Percentiles rank a stretch among this genome's conserved stretches.
phyloP scores from a whole-genome alignment of 1,140 invertebrate species.

The Drosophila watanabei region DNA sequence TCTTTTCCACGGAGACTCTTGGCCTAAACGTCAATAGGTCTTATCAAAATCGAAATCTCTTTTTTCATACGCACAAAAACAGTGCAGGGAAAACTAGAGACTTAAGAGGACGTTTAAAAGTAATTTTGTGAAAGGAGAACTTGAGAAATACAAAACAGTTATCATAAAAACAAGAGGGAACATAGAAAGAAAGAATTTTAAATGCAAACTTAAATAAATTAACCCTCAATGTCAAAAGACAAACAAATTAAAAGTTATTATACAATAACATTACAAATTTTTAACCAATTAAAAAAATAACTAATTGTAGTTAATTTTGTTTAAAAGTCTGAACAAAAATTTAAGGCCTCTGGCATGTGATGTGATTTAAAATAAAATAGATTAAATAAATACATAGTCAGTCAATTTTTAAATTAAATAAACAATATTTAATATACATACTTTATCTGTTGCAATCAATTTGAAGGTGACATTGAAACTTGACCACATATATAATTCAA shows the following conservation, averaged over 20 bases:
- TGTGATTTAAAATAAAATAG: background rate
- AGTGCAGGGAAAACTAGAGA: background rate
- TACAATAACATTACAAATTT: no score
- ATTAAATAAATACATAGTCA: background rate
- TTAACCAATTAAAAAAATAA: no score
- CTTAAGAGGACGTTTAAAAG: background rate
- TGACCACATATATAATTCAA: background rate
- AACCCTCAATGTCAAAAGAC: background rate
- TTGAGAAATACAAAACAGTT: background rate
- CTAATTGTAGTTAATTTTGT: no score
- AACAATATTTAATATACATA: background rate
- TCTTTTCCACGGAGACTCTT: conserved; percentile 34
- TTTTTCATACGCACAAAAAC: background rate
- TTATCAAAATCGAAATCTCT: conserved; percentile 47
- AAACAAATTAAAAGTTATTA: no score
- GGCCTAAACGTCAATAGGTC: conserved; percentile 36
- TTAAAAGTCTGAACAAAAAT: background rate
- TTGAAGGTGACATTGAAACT: background rate
- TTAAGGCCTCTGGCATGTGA: background rate
- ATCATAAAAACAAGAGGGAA: no score
- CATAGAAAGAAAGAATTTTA: no score
- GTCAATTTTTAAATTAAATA: background rate
- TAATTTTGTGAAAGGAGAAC: background rate
- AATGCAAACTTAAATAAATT: background rate
- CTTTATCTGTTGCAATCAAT: background rate